Base-by-base conservation (phyloP, 2,888 invertebrate species). In the Argyra leucocephala region DNA sequence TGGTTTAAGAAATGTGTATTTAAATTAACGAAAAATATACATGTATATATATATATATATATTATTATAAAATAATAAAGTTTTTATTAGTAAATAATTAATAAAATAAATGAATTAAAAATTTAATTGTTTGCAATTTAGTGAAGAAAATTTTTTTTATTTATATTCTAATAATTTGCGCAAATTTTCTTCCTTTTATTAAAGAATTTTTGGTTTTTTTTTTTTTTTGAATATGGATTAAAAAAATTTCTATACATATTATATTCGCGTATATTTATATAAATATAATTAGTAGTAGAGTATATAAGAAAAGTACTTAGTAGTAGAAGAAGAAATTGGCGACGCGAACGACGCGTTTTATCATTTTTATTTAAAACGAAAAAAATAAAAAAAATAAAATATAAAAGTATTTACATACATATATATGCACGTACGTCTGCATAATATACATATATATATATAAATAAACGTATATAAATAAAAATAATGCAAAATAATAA, bases 291-390 rank as follows among this genome's bases (percentile, higher is more conserved):
- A 48, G n/a, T n/a, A n/a, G n/a, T 18, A 48, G 5, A 15, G 5
- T 48, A 18, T 18, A n/a, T 48, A 48, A 18, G 2, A 48, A 48
- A 48, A 48, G 48, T 48, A 18, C 48, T 48, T 48, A 48, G 12
- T 6, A 31, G 31, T 10, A 48, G 18, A 12, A 48, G 48, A 48
- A 48, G 48, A 48, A 48, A 48, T 48, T 48, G 48, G 48, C 48
- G 48, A 48, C 48, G 48, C 48, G 48, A 48, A 48, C 48, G 48
- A 48, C 48, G 48, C 48, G 48, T 48, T 48, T 48, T 48, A 48
- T 48, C n/a, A 31, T 48, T 48, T 48, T 48, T 48, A 48, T 48
- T 48, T 48, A 48, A 48, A 48, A 15, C 48, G 31, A 31, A 31
- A 31, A 31, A 31, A 6, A 31, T 10, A 31, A 6, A 31, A n/a